Percentiles rank a stretch among this genome's conserved stretches.
Evolutionary conservation across 2,888 invertebrate genomes (phyloP).

Genomic region (Tridacna crocea): DNA sequence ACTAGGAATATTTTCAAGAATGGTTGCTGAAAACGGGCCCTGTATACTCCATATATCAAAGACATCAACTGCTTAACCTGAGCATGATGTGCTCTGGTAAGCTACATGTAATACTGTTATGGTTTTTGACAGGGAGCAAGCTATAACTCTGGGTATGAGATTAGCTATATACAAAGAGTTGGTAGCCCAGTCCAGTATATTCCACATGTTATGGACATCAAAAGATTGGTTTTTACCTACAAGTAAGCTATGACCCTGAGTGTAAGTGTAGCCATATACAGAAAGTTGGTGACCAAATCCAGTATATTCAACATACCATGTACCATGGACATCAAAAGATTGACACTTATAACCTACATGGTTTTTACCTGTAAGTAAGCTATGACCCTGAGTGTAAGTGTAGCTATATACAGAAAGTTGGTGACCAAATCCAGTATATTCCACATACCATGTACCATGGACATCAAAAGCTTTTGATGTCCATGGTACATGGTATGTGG

Average conservation of each 20-base stretch:
- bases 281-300: conserved; percentile 98
- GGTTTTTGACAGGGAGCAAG: conserved; percentile 93
- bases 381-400: conserved; percentile 96
- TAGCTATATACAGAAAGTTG: conserved; percentile 98
- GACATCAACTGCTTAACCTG: too few species aligned
- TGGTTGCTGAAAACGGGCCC: too few species aligned
- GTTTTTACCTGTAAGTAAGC: conserved; percentile 94
- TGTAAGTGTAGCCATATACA: conserved; percentile 98
- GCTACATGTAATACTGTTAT: too few species aligned
- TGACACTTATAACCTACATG: too few species aligned
- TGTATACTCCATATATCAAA: conserved; percentile 98
- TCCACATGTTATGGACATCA: conserved; percentile 99
- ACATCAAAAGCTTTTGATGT: conserved; percentile 86
- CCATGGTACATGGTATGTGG: conserved; percentile 99
- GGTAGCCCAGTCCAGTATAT: conserved; percentile 99
- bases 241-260: conserved; percentile 97
- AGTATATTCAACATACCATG: conserved; percentile 99
- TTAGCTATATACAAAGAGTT: conserved; percentile 99
- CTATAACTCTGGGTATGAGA: conserved; percentile 95
- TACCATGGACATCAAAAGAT: conserved; percentile 83
- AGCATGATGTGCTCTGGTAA: too few species aligned
- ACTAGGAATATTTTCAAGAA: too few species aligned
- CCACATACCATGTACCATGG: conserved; percentile 99
- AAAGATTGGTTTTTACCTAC: conserved; percentile 91
- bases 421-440: conserved; percentile 99